These are phyloP conservation scores for Tautogolabrus adspersus DNA, from an alignment of 2,113 vertebrate species.

Conservation along the genomic window DNA sequence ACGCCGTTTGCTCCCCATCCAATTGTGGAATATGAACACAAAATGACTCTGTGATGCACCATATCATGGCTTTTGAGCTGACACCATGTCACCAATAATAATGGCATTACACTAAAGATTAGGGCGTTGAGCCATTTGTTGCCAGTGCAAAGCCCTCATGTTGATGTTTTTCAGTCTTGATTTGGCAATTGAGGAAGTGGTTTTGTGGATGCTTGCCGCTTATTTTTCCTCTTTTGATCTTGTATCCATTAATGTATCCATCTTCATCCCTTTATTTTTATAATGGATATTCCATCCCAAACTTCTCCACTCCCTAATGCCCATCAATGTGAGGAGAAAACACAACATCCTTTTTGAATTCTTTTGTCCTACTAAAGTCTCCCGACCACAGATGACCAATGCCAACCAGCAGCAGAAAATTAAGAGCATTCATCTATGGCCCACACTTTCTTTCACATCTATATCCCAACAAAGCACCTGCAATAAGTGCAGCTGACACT, in stretches of 20 bases:
- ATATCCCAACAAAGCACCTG: conserved; percentile 46
- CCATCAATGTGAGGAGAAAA: background rate
- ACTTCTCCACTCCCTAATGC: background rate
- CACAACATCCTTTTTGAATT: background rate
- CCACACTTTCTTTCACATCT: conserved; percentile 11
- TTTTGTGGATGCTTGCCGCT: conserved; percentile 30
- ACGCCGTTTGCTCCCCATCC: conserved; percentile 58
- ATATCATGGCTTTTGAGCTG: conserved; percentile 74
- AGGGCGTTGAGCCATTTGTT: conserved; percentile 53
- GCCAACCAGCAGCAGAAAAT: background rate
- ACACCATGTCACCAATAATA: conserved; percentile 71
- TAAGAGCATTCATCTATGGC: conserved; percentile 3
- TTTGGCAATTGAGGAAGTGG: conserved; percentile 16
- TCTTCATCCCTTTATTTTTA: conserved; percentile 2
- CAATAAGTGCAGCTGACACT: conserved; percentile 49
- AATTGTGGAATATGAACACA: conserved; percentile 74
- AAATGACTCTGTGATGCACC: conserved; percentile 72
- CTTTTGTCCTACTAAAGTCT: background rate
- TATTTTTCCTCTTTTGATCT: background rate
- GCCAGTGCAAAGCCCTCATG: conserved; percentile 33
- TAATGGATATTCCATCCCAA: background rate
- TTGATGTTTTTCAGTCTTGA: conserved; percentile 47
- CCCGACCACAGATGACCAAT: conserved; percentile 4
- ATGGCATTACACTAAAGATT: conserved; percentile 74
- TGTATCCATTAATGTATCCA: conserved; percentile 24